Evolutionary conservation across 2,888 invertebrate species (phyloP), one percentile per base, ranked within the genome.

Genomic region (Agonum fuliginosum): DNA sequence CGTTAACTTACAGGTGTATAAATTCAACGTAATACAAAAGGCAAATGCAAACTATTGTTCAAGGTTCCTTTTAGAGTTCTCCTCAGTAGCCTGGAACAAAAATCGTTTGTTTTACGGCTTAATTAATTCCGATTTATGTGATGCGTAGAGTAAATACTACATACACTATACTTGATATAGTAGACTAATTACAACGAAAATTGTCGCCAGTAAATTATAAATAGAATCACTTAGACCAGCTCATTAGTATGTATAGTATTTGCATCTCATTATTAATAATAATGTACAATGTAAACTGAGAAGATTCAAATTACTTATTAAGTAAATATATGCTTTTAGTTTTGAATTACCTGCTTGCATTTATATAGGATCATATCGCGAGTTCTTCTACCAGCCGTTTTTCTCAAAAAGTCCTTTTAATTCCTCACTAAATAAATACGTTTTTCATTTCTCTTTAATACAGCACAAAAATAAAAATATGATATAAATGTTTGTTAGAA

Each of bases 211-310:
- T 62, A 62, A 14, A 62, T 62, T 62, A 62, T 62, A 30, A 62
- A 62, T 62, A 30, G 30, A 27, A 62, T 62, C 58, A 62, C 30
- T 62, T 62, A 30, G 10, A 30, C 58, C 3, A 17, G 58, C 30
- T 62, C 27, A 27, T 62, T 62, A 62, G 58, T 30, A 62, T 62
- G 6, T 30, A 30, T 30, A 62, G 58, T 62, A 62, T 30, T 62
- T 62, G 58, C 58, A 62, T 62, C 58, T 62, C 58, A 62, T 62
- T 62, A 62, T 17, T 30, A 62, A 62, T 62, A 62, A 62, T 62
- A 30, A 62, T 34, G 58, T 62, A 62, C 17, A 62, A 30, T 62
- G 58, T 62, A 62, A 62, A 30, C 58, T 27, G 30, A 30, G 30
- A 17, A 30, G 30, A 62, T 62, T 62, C 58, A 62, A 62, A 62